A percentile compares a stretch with the other conserved stretches of the same genome.
Evolutionary conservation across 1,140 invertebrate species (phyloP).

Genomic region (Trichonephila clavipes): DNA sequence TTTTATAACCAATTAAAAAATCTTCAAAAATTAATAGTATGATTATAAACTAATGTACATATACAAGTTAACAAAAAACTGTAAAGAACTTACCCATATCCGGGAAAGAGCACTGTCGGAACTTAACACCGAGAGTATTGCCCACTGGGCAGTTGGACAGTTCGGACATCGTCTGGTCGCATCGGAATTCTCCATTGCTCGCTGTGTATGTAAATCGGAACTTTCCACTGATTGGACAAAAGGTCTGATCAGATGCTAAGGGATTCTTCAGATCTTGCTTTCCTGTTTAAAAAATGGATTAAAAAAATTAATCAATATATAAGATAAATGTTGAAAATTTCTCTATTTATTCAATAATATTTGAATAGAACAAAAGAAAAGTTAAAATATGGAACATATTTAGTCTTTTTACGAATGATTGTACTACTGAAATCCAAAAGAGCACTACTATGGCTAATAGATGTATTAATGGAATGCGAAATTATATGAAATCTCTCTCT

Average conservation of each 20-base stretch:
- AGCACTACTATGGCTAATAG: too few relatives aligned
- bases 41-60: too few relatives aligned
- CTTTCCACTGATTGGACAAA: constrained; percentile 86
- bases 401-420: too few relatives aligned
- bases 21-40: too few relatives aligned
- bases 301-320: not conserved
- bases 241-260: constrained; percentile 82
- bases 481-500: too few relatives aligned
- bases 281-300: not conserved
- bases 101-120: constrained; percentile 83
- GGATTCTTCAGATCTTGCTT: constrained; percentile 42
- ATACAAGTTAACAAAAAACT: too few relatives aligned
- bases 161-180: constrained; percentile 83
- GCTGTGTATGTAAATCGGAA: constrained; percentile 85
- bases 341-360: too few relatives aligned
- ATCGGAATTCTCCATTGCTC: constrained; percentile 82
- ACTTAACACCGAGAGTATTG: constrained; percentile 84
- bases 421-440: too few relatives aligned
- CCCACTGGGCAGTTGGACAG: constrained; percentile 85
- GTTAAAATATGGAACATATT: too few relatives aligned
- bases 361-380: too few relatives aligned
- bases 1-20: too few relatives aligned
- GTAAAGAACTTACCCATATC: constrained; percentile 81
- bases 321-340: not conserved
- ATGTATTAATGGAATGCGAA: too few relatives aligned